phyloP scores from a whole-genome alignment of 2,113 vertebrate genomes.

The Megaleporinus macrocephalus region DNA sequence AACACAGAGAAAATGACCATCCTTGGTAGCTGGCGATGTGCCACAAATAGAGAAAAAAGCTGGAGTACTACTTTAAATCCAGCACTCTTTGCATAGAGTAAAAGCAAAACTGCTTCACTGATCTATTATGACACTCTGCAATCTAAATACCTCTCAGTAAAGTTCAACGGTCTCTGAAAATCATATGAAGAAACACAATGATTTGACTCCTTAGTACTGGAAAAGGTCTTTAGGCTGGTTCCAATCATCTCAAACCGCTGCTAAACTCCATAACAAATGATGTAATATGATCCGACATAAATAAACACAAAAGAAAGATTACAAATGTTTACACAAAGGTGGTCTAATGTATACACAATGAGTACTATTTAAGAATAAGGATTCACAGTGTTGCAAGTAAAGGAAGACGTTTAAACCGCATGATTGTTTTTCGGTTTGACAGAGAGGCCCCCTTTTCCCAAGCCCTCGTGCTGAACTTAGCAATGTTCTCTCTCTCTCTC shows the following conservation, averaged over 20 bases:
- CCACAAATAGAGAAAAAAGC: too few species aligned
- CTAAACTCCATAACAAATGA: background rate
- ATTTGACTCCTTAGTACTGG: background rate
- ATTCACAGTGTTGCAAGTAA: constrained; percentile 70
- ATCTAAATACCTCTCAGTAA: too few species aligned
- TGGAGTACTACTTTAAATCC: too few species aligned
- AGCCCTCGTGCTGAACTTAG: constrained; percentile 41
- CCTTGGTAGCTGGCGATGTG: too few species aligned
- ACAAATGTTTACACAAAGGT: constrained; percentile 30
- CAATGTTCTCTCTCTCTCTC: background rate
- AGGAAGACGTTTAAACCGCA: constrained; percentile 20
- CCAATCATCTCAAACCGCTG: background rate
- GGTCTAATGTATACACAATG: constrained; percentile 15
- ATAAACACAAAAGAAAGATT: constrained; percentile 34
- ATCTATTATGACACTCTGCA: too few species aligned
- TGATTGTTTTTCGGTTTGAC: constrained; percentile 4
- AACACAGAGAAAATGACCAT: too few species aligned
- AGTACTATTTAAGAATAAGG: constrained; percentile 35
- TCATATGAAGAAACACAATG: background rate
- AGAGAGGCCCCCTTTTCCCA: constrained; percentile 25
- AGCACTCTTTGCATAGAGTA: too few species aligned
- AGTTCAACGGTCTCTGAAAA: too few species aligned
- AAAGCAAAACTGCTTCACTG: too few species aligned
- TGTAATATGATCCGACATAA: constrained; percentile 4
- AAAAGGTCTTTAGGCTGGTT: background rate